Percentiles rank a stretch among this genome's conserved stretches.
Conservation (phyloP, 1,140 invertebrate genomes). For the Drosophila novamexicana region DNA sequence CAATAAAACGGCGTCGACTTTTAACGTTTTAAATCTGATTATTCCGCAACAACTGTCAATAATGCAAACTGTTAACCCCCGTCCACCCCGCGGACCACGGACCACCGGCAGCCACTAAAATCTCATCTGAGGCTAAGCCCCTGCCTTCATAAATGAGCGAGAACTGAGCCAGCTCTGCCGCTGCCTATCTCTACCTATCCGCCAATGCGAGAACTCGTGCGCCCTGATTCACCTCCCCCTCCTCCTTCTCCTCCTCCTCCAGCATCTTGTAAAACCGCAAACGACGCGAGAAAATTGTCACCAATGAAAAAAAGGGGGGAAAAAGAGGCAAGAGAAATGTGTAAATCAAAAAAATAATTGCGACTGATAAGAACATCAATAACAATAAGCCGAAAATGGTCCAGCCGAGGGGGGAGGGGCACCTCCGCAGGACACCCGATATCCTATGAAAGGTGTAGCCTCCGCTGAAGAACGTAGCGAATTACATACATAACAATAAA, state of each 20-base stretch:
- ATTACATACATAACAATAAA: constrained; percentile 45
- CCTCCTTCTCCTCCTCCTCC: background rate
- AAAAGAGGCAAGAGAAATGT: constrained; percentile 47
- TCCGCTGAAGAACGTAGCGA: constrained; percentile 18
- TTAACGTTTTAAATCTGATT: constrained; percentile 82
- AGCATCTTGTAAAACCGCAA: constrained; percentile 59
- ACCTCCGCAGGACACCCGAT: background rate
- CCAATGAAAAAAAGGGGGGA: constrained; percentile 23
- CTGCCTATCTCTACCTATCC: background rate
- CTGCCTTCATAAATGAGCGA: constrained; percentile 26
- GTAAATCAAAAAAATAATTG: constrained; percentile 81
- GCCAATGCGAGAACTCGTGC: background rate
- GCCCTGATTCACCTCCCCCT: background rate
- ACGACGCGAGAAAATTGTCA: constrained; percentile 77
- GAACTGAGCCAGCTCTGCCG: background rate
- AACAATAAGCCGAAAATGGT: constrained; percentile 67
- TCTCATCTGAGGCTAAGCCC: constrained; percentile 32
- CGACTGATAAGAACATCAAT: constrained; percentile 80
- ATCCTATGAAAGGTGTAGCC: constrained; percentile 18
- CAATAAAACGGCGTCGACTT: constrained; percentile 66
- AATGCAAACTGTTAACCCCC: constrained; percentile 61
- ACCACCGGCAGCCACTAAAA: background rate
- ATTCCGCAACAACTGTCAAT: constrained; percentile 82
- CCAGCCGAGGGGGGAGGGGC: background rate
- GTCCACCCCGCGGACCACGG: background rate